phyloP scores from a whole-genome alignment of 2,113 vertebrate genomes.

The Seriola rivoliana region DNA sequence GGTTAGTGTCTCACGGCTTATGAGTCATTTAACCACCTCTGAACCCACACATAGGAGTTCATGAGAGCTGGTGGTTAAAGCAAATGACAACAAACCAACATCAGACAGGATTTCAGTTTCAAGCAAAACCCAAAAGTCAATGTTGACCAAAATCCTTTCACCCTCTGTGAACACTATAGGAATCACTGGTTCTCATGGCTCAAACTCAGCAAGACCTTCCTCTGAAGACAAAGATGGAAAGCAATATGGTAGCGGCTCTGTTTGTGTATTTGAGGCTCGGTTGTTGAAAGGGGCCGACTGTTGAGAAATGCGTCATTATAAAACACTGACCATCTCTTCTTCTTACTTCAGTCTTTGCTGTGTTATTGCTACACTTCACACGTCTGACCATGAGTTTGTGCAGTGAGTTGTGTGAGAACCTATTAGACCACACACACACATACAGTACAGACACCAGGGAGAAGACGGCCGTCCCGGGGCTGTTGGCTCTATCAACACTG shows the following conservation, averaged over 20 bases:
- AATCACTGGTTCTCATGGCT: neutral
- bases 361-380: constrained; percentile 22
- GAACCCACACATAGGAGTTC: neutral
- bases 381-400: neutral
- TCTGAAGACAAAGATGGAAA: constrained; percentile 8
- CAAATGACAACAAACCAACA: neutral
- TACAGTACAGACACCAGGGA: neutral
- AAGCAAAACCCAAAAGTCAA: neutral
- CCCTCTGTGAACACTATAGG: neutral
- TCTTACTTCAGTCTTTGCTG: neutral
- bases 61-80: neutral
- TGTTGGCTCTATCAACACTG: constrained; percentile 52
- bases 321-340: neutral
- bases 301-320: constrained; percentile 9
- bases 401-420: constrained; percentile 15
- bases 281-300: neutral
- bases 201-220: constrained; percentile 6
- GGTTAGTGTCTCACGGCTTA: neutral
- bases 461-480: constrained; percentile 17
- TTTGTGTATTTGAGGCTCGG: neutral
- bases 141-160: constrained; percentile 20
- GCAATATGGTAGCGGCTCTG: neutral
- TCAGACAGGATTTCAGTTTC: constrained; percentile 16
- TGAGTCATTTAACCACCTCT: neutral
- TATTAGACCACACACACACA: constrained; percentile 39